phyloP scores from a whole-genome alignment of 2,113 vertebrate genomes.

The Ariopsis seemanni region DNA sequence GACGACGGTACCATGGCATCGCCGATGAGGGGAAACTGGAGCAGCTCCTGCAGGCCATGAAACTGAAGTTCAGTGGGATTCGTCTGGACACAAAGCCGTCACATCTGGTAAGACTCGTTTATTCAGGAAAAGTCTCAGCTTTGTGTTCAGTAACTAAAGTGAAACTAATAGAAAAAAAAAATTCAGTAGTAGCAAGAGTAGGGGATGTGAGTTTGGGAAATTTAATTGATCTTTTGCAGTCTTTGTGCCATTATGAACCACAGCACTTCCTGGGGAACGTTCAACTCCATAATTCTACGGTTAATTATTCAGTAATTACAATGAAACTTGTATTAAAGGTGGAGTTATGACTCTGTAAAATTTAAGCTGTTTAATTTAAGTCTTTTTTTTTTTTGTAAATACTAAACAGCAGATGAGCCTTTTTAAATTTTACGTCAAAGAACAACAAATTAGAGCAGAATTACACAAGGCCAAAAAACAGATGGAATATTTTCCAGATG shows the following conservation, averaged over 20 bases:
- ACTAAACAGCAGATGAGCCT: not conserved
- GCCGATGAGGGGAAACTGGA: slow-evolving; percentile 77
- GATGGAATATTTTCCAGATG: not conserved
- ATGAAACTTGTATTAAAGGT: not conserved
- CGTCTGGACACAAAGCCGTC: slow-evolving; percentile 64
- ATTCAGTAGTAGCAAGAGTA: not conserved
- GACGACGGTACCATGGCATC: slow-evolving; percentile 79
- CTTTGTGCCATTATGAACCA: not conserved
- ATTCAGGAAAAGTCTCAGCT: not conserved
- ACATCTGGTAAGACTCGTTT: slow-evolving; percentile 33
- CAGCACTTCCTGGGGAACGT: not conserved
- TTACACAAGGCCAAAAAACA: not conserved
- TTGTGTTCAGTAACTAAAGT: not conserved
- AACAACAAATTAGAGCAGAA: not conserved
- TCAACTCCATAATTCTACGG: not conserved
- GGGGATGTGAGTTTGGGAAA: not conserved
- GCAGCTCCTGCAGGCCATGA: slow-evolving; percentile 81
- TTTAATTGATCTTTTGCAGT: not conserved
- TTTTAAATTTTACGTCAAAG: not conserved
- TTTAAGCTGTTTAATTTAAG: not conserved
- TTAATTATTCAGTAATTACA: slow-evolving; percentile 1
- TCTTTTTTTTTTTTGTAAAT: too few relatives aligned
- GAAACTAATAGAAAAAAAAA: not conserved
- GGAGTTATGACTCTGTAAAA: not conserved
- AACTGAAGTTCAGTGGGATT: slow-evolving; percentile 75